Evolutionary conservation across 2,888 invertebrate species (phyloP).

Genomic region (Nomada hirtipes): DNA sequence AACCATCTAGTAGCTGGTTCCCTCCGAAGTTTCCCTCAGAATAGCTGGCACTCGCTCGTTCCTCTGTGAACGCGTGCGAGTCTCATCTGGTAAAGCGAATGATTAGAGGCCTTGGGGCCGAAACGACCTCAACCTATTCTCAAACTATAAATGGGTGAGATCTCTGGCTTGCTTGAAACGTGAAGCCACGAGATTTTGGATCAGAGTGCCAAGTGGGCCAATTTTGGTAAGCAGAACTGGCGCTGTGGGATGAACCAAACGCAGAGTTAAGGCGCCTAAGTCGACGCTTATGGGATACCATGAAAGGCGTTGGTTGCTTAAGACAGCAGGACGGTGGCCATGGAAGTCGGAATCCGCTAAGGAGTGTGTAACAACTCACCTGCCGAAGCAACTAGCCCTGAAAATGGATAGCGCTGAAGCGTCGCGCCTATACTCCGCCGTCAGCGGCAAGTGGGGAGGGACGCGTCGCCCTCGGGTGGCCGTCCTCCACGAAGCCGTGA

Average conservation of each 20-base stretch:
- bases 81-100: constrained; percentile 90
- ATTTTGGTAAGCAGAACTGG: constrained; percentile 89
- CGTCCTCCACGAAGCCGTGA: no score
- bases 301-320: constrained; percentile 38
- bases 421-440: no score
- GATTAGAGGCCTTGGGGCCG: constrained; percentile 68
- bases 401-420: no score
- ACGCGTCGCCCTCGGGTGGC: no score
- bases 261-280: constrained; percentile 73
- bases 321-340: constrained; percentile 88
- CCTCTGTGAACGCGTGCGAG: constrained; percentile 88
- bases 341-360: constrained; percentile 88
- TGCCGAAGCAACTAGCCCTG: no score
- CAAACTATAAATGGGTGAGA: constrained; percentile 90
- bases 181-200: constrained; percentile 26
- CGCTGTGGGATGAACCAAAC: constrained; percentile 89
- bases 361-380: constrained; percentile 86
- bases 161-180: constrained; percentile 86
- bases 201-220: constrained; percentile 43
- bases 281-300: constrained; percentile 63
- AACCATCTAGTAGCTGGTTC: constrained; percentile 92
- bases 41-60: constrained; percentile 90
- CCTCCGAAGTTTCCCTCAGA: constrained; percentile 90
- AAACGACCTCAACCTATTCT: constrained; percentile 80
- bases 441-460: no score